Percentiles rank a stretch among this genome's conserved stretches.
Conservation (phyloP, 92 coral and sea anemone genomes). For the Palythoa heliodiscus region DNA sequence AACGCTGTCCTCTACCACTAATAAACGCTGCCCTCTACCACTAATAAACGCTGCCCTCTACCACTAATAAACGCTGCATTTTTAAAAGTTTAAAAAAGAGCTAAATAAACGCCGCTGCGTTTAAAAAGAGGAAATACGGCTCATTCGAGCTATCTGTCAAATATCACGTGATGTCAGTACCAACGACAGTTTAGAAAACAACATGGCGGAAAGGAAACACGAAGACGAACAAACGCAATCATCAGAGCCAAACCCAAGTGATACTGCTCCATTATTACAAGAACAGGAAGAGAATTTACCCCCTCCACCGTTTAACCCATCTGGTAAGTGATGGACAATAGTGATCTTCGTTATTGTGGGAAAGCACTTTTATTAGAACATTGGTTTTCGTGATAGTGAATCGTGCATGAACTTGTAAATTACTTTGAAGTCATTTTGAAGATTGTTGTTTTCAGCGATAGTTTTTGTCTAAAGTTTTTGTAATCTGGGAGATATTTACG, state of each 20-base stretch:
- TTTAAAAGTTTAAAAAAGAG: no score
- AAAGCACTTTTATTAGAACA: neutral
- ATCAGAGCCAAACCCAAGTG: slow-evolving; percentile 72
- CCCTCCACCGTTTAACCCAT: slow-evolving; percentile 73
- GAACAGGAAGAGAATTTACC: slow-evolving; percentile 71
- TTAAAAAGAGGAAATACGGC: no score
- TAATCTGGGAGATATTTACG: neutral
- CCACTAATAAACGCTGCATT: no score
- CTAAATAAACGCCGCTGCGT: no score
- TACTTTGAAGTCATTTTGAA: no score
- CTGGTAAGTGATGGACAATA: slow-evolving; percentile 49
- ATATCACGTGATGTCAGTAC: slow-evolving; percentile 54
- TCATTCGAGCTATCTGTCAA: neutral
- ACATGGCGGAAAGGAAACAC: slow-evolving; percentile 77
- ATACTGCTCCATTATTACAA: slow-evolving; percentile 87
- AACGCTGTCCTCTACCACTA: no score
- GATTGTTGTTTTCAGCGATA: no score
- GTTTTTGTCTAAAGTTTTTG: neutral
- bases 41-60: no score
- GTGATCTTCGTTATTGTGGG: neutral
- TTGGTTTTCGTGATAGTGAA: neutral
- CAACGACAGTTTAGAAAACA: neutral
- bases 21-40: no score
- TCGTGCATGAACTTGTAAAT: neutral
- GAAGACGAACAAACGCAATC: slow-evolving; percentile 45